Evolutionary conservation across 2,888 invertebrate species (phyloP).

Genomic region (Boloria euphrosyne): DNA sequence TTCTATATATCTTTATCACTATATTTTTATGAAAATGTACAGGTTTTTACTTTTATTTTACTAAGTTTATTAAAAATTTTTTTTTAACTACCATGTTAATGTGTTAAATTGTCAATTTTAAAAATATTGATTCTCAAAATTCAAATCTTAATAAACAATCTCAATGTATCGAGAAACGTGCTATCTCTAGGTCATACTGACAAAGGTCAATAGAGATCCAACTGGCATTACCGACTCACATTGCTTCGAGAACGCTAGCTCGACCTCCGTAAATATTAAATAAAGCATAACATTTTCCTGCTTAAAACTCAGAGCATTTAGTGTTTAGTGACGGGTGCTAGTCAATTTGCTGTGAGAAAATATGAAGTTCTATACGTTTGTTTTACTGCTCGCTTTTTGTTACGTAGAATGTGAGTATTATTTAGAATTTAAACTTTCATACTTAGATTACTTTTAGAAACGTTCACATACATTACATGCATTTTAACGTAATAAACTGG

Average conservation of each 20-base stretch:
- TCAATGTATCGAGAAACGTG: conserved; percentile 52
- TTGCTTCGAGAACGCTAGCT: conserved; percentile 39
- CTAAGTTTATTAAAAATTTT: background rate
- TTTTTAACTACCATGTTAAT: background rate
- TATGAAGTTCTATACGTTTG: conserved; percentile 57
- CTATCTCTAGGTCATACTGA: conserved; percentile 64
- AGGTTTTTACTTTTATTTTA: too few relatives aligned
- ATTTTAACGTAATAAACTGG: conserved; percentile 14
- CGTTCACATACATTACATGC: conserved; percentile 26
- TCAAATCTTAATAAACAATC: conserved; percentile 23
- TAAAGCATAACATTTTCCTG: conserved; percentile 11
- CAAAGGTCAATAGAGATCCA: conserved; percentile 55
- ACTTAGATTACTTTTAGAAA: conserved; percentile 40
- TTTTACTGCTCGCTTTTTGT: conserved; percentile 60
- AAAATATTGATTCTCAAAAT: too few relatives aligned
- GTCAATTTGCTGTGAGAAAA: conserved; percentile 33
- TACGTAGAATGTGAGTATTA: conserved; percentile 66
- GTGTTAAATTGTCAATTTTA: conserved; percentile 11
- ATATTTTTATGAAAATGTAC: too few relatives aligned
- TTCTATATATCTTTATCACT: too few relatives aligned
- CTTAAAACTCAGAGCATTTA: background rate
- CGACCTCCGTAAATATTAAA: conserved; percentile 37
- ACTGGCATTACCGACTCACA: conserved; percentile 29
- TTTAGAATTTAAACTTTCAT: conserved; percentile 40
- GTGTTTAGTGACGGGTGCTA: conserved; percentile 14